Base-by-base conservation (phyloP, 1,140 invertebrate genomes). In the Gonioctena quinquepunctata region DNA sequence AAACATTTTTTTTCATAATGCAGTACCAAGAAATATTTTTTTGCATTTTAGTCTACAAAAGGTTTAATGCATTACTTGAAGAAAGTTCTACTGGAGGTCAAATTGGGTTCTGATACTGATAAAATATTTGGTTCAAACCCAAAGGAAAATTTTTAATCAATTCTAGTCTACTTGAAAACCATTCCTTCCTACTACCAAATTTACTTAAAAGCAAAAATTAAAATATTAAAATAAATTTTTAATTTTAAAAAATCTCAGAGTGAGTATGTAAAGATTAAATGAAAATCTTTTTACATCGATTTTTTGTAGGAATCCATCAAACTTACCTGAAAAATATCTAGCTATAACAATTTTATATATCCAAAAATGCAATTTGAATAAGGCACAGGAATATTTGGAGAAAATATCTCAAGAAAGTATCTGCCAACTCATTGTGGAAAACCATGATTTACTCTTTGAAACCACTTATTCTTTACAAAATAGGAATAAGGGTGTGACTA, bases 211-310 rank as follows among this genome's bases (percentile, higher is more conserved):
- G 87, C 56, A 77, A 81, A 2, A 22, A 61, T 90, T 2, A 76
- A 87, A 90, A 68, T 88, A 88, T 66, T 85, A 85, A 0, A 88
- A 87, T 0, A 87, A 89, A 59, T 87, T 87, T 69, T 73, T 88
- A 23, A 87, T 89, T 4, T 82, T 84, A 78, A 5, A 68, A 74
- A 65, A 66, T 73, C 23, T 66, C 72, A 49, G 75, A 70, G 77
- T 78, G 74, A 59, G 72, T 66, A 16, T 54, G 50, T n/a, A n/a
- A n/a, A 42, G 11, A 54, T 54, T 22, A 54, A 19, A 54, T 13
- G 3, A 54, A 2, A 11, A 16, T 54, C 2, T 54, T 54, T 8
- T 54, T 13, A 2, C 18, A 22, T 19, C 6, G 6, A 60, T 28
- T 28, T 18, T 60, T 73, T 72, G 2, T 33, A 75, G 73, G 5